Percentiles rank a stretch among this genome's conserved stretches.
These are phyloP conservation scores for Leptarthrus brevirostris DNA, from an alignment of 2,888 invertebrate genomes.

Conservation along the genomic window DNA sequence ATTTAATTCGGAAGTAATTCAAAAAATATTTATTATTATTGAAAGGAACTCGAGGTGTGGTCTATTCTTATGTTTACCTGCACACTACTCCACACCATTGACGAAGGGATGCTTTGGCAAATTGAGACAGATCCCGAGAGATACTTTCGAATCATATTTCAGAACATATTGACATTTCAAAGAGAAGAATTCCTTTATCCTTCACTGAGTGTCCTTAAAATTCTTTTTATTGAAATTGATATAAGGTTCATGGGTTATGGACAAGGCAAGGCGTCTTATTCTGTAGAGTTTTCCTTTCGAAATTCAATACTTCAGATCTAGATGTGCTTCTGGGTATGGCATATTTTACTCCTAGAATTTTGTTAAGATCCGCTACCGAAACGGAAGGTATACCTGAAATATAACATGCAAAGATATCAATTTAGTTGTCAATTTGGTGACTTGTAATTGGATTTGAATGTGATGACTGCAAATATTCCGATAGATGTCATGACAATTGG, in stretches of 20 bases:
- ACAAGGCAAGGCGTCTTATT: background rate
- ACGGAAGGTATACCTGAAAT: background rate
- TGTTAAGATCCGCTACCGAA: background rate
- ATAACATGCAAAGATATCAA: background rate
- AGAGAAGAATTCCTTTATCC: slow-evolving; percentile 38
- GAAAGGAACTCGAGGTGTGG: slow-evolving; percentile 43
- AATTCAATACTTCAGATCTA: slow-evolving; percentile 12
- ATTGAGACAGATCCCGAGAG: slow-evolving; percentile 49
- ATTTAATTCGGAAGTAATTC: slow-evolving; percentile 53
- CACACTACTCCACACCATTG: slow-evolving; percentile 21
- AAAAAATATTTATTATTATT: slow-evolving; percentile 47
- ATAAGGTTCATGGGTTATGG: background rate
- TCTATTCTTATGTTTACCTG: slow-evolving; percentile 34
- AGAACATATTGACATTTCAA: slow-evolving; percentile 51
- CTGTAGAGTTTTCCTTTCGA: background rate
- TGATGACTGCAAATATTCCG: no score
- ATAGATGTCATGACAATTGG: no score
- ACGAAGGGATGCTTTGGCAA: slow-evolving; percentile 22
- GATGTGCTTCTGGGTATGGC: background rate
- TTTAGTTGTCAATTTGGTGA: background rate
- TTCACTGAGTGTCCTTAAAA: slow-evolving; percentile 29
- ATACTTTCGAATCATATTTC: slow-evolving; percentile 52
- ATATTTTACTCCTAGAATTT: background rate
- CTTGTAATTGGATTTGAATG: background rate
- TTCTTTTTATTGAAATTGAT: slow-evolving; percentile 24